phyloP scores from a whole-genome alignment of 2,113 vertebrate species.

The Tupaia chinensis region DNA sequence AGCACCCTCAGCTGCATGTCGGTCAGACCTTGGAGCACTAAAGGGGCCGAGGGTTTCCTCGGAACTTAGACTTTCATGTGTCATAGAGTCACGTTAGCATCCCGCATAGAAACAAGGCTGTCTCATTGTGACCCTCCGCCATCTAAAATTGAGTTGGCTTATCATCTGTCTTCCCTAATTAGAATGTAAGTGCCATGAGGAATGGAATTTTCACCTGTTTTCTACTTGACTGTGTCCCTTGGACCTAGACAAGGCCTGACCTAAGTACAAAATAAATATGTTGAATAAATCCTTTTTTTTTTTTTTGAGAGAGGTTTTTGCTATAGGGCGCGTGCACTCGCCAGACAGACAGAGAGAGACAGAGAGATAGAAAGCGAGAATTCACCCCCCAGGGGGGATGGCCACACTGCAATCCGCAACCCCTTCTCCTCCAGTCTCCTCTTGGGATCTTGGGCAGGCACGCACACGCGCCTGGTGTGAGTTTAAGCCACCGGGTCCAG shows the following conservation, averaged over 20 bases:
- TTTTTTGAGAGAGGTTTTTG: neutral
- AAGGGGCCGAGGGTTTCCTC: neutral
- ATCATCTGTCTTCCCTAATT: neutral
- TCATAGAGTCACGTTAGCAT: neutral
- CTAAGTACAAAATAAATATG: neutral
- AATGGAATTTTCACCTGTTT: neutral
- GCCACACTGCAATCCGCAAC: too few species aligned
- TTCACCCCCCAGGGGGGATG: too few species aligned
- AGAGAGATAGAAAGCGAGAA: too few species aligned
- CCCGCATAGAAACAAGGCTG: neutral
- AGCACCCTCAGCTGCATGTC: too few species aligned
- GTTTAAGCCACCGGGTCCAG: too few species aligned
- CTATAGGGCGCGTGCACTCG: too few species aligned
- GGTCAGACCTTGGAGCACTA: neutral
- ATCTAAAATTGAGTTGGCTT: neutral
- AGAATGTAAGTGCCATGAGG: neutral
- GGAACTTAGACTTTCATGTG: neutral
- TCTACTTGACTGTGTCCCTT: neutral
- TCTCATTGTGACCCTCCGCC: rapidly evolving
- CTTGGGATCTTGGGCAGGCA: too few species aligned
- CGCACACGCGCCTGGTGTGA: too few species aligned
- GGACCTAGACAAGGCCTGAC: neutral
- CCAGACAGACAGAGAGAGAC: too few species aligned
- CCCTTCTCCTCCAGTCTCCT: too few species aligned
- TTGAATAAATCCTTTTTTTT: neutral